phyloP scores from a whole-genome alignment of 2,888 invertebrate species.

The Phyllotreta cruciferae region DNA sequence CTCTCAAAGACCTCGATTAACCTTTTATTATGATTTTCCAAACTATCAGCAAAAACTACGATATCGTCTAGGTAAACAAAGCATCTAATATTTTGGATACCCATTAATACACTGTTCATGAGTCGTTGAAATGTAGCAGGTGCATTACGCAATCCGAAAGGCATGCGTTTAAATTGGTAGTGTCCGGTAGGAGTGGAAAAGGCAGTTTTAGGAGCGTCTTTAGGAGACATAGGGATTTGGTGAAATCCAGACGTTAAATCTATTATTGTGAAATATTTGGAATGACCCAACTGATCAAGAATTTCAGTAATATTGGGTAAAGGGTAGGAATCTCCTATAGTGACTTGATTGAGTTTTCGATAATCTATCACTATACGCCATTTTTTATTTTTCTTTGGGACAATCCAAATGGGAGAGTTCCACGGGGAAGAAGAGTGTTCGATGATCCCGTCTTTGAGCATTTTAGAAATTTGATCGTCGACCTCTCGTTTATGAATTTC shows the following conservation, averaged over 20 bases:
- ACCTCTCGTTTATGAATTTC: slow-evolving; percentile 49
- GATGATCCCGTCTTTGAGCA: slow-evolving; percentile 44
- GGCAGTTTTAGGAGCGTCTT: slow-evolving; percentile 53
- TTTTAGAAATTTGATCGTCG: slow-evolving; percentile 45
- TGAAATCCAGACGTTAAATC: slow-evolving; percentile 57
- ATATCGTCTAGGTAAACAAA: slow-evolving; percentile 56
- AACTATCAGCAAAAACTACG: slow-evolving; percentile 44
- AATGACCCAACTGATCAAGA: slow-evolving; percentile 52
- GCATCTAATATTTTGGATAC: slow-evolving; percentile 45
- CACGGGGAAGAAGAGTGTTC: slow-evolving; percentile 43
- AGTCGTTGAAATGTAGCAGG: slow-evolving; percentile 51
- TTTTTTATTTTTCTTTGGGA: slow-evolving; percentile 31
- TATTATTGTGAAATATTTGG: slow-evolving; percentile 53
- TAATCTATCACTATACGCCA: slow-evolving; percentile 38
- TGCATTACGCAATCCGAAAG: slow-evolving; percentile 54
- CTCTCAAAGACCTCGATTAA: slow-evolving; percentile 43
- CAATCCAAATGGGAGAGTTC: slow-evolving; percentile 43
- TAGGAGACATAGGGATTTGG: slow-evolving; percentile 49
- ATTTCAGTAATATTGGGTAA: slow-evolving; percentile 54
- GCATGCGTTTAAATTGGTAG: slow-evolving; percentile 35
- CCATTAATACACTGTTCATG: slow-evolving; percentile 48
- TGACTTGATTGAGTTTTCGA: slow-evolving; percentile 53
- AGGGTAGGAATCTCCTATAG: slow-evolving; percentile 52
- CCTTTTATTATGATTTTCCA: slow-evolving; percentile 44
- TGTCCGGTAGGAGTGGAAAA: slow-evolving; percentile 45